phyloP scores from a whole-genome alignment of 2,888 invertebrate genomes.

The Dexiosoma caninum region DNA sequence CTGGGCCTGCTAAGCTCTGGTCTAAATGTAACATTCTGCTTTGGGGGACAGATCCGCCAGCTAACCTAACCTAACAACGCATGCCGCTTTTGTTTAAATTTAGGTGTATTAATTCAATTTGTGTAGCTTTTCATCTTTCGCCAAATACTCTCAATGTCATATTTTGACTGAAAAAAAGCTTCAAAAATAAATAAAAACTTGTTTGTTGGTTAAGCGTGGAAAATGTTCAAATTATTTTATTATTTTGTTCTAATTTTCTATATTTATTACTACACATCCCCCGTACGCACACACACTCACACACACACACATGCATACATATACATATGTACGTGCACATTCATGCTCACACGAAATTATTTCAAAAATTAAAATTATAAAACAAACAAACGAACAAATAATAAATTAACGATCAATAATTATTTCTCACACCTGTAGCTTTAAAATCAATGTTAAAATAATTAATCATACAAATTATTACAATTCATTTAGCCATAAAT shows the following conservation, averaged over 20 bases:
- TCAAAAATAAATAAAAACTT: background rate
- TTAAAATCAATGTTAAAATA: constrained; percentile 58
- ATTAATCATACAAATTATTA: constrained; percentile 48
- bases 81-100: no score
- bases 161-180: no score
- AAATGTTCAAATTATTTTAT: background rate
- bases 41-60: no score
- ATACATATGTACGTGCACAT: no score
- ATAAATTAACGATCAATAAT: constrained; percentile 32
- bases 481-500: constrained; percentile 23
- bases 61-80: no score
- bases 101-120: no score
- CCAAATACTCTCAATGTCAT: no score
- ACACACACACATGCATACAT: no score
- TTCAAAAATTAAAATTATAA: background rate
- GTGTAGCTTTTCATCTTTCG: no score
- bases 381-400: background rate
- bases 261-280: background rate
- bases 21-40: no score
- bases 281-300: background rate
- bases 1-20: no score
- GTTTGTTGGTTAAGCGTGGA: background rate
- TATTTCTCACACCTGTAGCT: constrained; percentile 56
- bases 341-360: background rate
- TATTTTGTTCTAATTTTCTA: background rate